phyloP scores from a whole-genome alignment of 2,113 vertebrate genomes.

The Oncorhynchus tshawytscha region DNA sequence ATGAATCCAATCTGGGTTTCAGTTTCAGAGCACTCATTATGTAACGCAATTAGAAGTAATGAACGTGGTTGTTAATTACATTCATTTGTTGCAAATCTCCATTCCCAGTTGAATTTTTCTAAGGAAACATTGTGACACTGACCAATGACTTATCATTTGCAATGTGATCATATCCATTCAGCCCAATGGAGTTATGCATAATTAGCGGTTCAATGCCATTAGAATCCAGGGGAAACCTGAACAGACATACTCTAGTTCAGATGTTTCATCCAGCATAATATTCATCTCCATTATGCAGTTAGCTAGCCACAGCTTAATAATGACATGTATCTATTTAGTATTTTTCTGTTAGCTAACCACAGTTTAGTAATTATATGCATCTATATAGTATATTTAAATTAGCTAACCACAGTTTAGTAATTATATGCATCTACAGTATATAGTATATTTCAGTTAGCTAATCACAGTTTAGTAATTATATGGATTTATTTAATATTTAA shows the following conservation, averaged over 20 bases:
- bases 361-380: too few relatives aligned
- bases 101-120: slow-evolving; percentile 68
- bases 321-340: too few relatives aligned
- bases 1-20: slow-evolving; percentile 61
- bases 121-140: slow-evolving; percentile 73
- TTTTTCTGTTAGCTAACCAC: too few relatives aligned
- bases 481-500: too few relatives aligned
- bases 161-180: slow-evolving; percentile 70
- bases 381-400: background rate
- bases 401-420: too few relatives aligned
- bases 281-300: slow-evolving; percentile 56
- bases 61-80: slow-evolving; percentile 76
- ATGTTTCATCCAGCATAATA: slow-evolving; percentile 55
- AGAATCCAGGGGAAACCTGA: slow-evolving; percentile 62
- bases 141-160: slow-evolving; percentile 74
- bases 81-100: slow-evolving; percentile 75
- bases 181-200: slow-evolving; percentile 70
- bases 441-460: too few relatives aligned
- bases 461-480: too few relatives aligned
- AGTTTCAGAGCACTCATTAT: slow-evolving; percentile 67
- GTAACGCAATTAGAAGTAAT: slow-evolving; percentile 73
- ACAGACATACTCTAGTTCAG: slow-evolving; percentile 57
- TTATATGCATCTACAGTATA: too few relatives aligned
- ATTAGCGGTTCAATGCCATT: slow-evolving; percentile 75
- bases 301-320: slow-evolving; percentile 34